Percentiles rank a stretch among this genome's conserved stretches.
phyloP scores from a whole-genome alignment of 1,140 invertebrate genomes.

The Holotrichia oblita region DNA sequence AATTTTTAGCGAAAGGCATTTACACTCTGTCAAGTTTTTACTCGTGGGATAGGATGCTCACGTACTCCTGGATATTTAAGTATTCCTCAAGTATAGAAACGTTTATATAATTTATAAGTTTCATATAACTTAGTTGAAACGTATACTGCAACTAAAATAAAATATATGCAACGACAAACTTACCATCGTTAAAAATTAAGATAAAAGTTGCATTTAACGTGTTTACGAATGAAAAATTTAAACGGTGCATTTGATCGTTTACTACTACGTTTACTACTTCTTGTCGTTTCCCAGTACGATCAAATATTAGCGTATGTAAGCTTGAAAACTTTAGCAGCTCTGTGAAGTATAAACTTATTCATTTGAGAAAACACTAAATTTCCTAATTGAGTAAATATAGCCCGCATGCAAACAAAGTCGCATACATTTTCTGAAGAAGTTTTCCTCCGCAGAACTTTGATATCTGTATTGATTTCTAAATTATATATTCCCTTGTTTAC shows the following conservation, averaged over 20 bases:
- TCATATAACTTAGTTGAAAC: too few relatives aligned
- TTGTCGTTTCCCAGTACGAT: not conserved
- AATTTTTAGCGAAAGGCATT: too few relatives aligned
- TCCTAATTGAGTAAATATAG: slow-evolving; percentile 1
- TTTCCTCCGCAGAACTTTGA: not conserved
- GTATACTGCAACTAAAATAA: not conserved
- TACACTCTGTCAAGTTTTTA: too few relatives aligned
- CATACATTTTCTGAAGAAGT: too few relatives aligned
- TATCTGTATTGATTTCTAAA: not conserved
- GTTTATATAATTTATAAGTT: too few relatives aligned
- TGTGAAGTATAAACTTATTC: not conserved
- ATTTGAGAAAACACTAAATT: slow-evolving; percentile 8
- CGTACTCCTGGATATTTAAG: too few relatives aligned
- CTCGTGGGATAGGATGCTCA: too few relatives aligned
- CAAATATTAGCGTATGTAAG: not conserved
- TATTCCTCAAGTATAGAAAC: too few relatives aligned
- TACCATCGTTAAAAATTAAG: not conserved
- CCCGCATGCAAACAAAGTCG: slow-evolving; percentile 5
- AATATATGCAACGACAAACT: not conserved
- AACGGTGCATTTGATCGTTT: not conserved
- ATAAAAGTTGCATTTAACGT: not conserved
- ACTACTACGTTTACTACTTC: not conserved
- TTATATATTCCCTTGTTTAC: not conserved
- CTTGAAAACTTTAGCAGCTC: not conserved
- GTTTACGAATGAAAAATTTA: not conserved